These are phyloP conservation scores for Drosophila teissieri DNA, from an alignment of 1,140 invertebrate species.

Conservation along the genomic window DNA sequence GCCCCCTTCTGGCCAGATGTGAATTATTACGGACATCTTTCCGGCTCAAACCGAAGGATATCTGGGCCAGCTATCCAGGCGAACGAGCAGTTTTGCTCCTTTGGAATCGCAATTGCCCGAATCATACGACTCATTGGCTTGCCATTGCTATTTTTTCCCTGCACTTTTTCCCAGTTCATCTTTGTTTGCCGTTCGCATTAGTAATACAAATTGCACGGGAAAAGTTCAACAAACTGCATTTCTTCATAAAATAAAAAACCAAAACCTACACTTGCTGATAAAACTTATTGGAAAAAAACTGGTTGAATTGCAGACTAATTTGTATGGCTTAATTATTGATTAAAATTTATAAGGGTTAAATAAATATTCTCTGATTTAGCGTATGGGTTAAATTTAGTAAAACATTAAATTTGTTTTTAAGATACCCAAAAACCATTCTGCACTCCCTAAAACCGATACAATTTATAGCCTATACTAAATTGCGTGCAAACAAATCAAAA, in stretches of 20 bases:
- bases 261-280: conserved; percentile 8
- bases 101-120: conserved; percentile 68
- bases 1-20: conserved; percentile 46
- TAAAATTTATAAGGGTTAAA: too few relatives aligned
- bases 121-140: conserved; percentile 76
- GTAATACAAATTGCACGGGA: conserved; percentile 66
- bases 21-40: conserved; percentile 71
- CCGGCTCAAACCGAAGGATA: conserved; percentile 28
- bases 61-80: neutral
- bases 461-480: neutral
- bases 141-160: conserved; percentile 15
- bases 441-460: too few relatives aligned
- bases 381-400: too few relatives aligned
- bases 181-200: conserved; percentile 62
- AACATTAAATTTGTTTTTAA: too few relatives aligned
- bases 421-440: neutral
- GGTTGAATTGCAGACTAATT: neutral
- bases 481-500: neutral
- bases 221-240: conserved; percentile 76
- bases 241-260: conserved; percentile 1
- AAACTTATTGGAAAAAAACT: neutral
- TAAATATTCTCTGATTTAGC: too few relatives aligned
- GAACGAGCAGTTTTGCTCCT: conserved; percentile 17
- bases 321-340: too few relatives aligned
- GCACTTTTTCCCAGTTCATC: conserved; percentile 39